Percentiles rank a stretch among this genome's conserved stretches.
Conservation (phyloP, 2,888 invertebrate genomes). For the Mimumesa dahlbomi region DNA sequence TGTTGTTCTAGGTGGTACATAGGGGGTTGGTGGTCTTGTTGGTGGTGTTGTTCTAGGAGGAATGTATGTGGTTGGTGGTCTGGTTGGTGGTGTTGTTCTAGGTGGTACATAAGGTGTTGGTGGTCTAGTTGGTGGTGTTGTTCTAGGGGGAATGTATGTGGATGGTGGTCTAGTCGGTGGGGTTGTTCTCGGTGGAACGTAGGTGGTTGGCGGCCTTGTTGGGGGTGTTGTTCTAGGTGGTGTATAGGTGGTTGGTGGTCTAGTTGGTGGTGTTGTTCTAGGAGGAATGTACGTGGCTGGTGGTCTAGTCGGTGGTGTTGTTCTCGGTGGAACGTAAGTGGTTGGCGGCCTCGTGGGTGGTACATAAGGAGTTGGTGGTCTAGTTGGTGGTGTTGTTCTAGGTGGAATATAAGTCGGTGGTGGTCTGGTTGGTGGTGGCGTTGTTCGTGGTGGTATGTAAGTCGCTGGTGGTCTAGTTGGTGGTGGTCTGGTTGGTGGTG, state of each 20-base stretch:
- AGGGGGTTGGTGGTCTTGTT: slow-evolving; percentile 28
- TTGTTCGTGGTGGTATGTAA: slow-evolving; percentile 73
- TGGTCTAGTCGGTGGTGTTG: slow-evolving; percentile 33
- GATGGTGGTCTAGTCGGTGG: slow-evolving; percentile 23
- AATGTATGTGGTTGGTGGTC: slow-evolving; percentile 7
- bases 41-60: slow-evolving; percentile 26
- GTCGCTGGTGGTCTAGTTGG: slow-evolving; percentile 48
- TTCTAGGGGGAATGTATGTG: slow-evolving; percentile 33
- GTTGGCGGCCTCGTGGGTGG: slow-evolving; percentile 30
- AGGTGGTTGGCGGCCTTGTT: background rate
- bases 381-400: slow-evolving; percentile 47
- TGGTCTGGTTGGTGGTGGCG: slow-evolving; percentile 70
- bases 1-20: slow-evolving; percentile 20
- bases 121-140: slow-evolving; percentile 32
- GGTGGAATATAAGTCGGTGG: slow-evolving; percentile 60
- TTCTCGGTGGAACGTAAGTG: slow-evolving; percentile 11
- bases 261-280: slow-evolving; percentile 32
- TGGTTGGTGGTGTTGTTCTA: slow-evolving; percentile 9
- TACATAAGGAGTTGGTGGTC: slow-evolving; percentile 26
- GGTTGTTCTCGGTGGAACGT: slow-evolving; percentile 17
- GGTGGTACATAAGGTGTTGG: slow-evolving; percentile 38
- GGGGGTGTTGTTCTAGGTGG: slow-evolving; percentile 15
- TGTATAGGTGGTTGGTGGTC: slow-evolving; percentile 28
- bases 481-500: slow-evolving; percentile 32
- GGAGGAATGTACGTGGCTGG: slow-evolving; percentile 40